phyloP scores from a whole-genome alignment of 2,113 vertebrate species.

The Pterocles burchelli region DNA sequence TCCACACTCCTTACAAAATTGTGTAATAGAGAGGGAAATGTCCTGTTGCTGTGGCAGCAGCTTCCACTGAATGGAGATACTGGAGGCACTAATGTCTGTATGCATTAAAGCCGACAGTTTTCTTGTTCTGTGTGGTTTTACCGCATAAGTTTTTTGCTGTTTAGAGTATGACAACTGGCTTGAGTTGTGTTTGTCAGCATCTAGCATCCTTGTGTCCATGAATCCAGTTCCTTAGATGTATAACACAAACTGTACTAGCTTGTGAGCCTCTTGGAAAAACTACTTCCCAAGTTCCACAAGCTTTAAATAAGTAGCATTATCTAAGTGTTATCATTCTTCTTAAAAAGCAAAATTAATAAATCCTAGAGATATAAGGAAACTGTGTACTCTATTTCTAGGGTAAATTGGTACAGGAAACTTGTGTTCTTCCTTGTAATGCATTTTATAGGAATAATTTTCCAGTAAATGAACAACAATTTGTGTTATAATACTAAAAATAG shows the following conservation, averaged over 20 bases:
- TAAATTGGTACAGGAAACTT: neutral
- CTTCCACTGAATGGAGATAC: neutral
- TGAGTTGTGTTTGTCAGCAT: neutral
- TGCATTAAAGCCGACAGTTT: neutral
- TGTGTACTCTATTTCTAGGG: neutral
- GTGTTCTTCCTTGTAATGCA: neutral
- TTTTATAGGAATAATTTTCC: neutral
- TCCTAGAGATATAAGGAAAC: neutral
- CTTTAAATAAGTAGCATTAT: neutral
- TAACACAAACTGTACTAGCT: neutral
- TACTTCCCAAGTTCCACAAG: fast-evolving
- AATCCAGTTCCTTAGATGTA: neutral
- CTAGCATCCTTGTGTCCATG: neutral
- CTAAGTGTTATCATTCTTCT: neutral
- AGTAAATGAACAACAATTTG: neutral
- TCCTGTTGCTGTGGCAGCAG: neutral
- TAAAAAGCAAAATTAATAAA: neutral
- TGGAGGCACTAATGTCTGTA: neutral
- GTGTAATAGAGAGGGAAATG: neutral
- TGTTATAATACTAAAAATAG: neutral
- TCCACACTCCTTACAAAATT: neutral
- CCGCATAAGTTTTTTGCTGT: neutral
- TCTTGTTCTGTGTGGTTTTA: neutral
- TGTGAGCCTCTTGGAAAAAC: neutral
- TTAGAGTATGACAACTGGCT: neutral